A percentile compares a stretch with the other conserved stretches of the same genome.
Conservation (phyloP, 1,140 invertebrate species). For the Armadillidium nasatum region DNA sequence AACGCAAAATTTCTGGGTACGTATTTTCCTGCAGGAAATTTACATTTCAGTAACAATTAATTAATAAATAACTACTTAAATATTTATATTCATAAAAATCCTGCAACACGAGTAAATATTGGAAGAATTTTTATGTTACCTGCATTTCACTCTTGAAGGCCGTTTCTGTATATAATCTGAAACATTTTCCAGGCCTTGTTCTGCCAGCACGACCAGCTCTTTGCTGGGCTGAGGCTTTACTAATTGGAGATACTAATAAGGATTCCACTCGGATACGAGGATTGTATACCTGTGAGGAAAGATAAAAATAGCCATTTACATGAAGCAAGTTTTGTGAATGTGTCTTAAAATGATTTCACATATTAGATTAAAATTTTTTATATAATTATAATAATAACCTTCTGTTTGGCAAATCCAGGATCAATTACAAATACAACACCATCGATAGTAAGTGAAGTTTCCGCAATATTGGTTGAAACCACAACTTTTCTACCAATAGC, state of each 20-base stretch:
- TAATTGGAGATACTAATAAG: constrained; percentile 94
- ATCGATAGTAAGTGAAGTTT: constrained; percentile 98
- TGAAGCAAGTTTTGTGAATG: too few relatives aligned
- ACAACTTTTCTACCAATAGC: constrained; percentile 93
- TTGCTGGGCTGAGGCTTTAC: constrained; percentile 99
- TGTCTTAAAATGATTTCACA: too few relatives aligned
- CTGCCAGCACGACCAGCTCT: constrained; percentile 93
- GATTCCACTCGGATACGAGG: constrained; percentile 96
- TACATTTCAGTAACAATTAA: too few relatives aligned
- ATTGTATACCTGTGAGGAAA: constrained; percentile 72
- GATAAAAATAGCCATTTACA: constrained; percentile 5
- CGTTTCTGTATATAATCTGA: constrained; percentile 96
- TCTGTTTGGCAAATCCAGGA: constrained; percentile 99
- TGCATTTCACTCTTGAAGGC: constrained; percentile 99
- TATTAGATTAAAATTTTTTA: too few relatives aligned
- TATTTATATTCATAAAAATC: too few relatives aligned
- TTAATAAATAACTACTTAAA: too few relatives aligned
- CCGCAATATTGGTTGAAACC: constrained; percentile 98
- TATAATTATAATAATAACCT: too few relatives aligned
- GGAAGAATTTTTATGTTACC: constrained; percentile 18
- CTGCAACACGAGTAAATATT: not conserved
- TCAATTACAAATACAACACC: constrained; percentile 99
- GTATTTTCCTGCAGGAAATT: constrained; percentile 72
- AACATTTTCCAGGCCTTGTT: constrained; percentile 96
- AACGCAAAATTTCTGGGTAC: constrained; percentile 96